These are phyloP conservation scores for Limonius californicus DNA, from an alignment of 1,140 invertebrate species.

Conservation along the genomic window DNA sequence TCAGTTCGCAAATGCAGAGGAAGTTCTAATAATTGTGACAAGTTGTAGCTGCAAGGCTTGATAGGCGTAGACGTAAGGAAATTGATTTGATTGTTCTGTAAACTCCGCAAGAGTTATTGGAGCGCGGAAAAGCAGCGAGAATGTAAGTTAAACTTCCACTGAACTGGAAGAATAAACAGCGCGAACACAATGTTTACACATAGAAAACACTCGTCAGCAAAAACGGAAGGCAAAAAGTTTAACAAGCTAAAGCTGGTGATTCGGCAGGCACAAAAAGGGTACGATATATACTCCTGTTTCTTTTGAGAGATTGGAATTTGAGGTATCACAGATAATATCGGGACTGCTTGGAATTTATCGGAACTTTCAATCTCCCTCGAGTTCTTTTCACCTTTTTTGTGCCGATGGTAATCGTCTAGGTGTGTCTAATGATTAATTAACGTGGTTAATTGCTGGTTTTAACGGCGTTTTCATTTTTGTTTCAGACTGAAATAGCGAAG, in stretches of 20 bases:
- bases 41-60: background rate
- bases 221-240: constrained; percentile 9
- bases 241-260: constrained; percentile 10
- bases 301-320: background rate
- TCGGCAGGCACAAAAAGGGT: background rate
- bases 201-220: constrained; percentile 13
- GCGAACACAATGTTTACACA: constrained; percentile 12
- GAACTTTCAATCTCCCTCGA: too few relatives aligned
- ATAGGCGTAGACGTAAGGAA: background rate
- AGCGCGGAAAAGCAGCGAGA: constrained; percentile 2
- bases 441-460: background rate
- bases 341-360: background rate
- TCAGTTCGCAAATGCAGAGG: too few relatives aligned
- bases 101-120: constrained; percentile 11
- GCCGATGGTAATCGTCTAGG: background rate
- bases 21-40: background rate
- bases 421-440: background rate
- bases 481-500: constrained; percentile 97
- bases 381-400: too few relatives aligned
- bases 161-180: constrained; percentile 13
- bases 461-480: constrained; percentile 42
- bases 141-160: constrained; percentile 12
- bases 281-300: background rate
- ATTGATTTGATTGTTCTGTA: constrained; percentile 14
- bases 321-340: too few relatives aligned